Percentiles rank a stretch among this genome's conserved stretches.
Conservation (phyloP, 2,888 invertebrate genomes). For the Gandaritis pyraliata region DNA sequence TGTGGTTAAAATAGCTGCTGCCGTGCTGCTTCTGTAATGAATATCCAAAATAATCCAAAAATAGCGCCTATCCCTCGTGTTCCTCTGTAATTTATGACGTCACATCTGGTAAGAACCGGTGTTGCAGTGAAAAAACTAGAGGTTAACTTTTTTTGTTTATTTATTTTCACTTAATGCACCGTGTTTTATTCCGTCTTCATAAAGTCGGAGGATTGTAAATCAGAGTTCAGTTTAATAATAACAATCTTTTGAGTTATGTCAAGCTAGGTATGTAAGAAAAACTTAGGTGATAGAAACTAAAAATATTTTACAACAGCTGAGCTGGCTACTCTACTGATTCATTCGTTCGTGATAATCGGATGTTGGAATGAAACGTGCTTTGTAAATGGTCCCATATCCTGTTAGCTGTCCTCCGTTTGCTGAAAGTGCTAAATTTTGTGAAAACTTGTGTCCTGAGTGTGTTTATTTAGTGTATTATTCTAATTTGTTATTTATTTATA, state of each 20-base stretch:
- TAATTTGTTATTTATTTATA: conserved; percentile 79
- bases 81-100: conserved; percentile 55
- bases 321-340: conserved; percentile 15
- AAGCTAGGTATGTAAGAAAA: too few relatives aligned
- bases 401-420: conserved; percentile 80
- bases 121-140: background rate
- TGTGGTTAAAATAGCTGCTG: conserved; percentile 74
- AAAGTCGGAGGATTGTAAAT: too few relatives aligned
- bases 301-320: too few relatives aligned
- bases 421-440: conserved; percentile 76
- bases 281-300: too few relatives aligned
- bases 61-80: conserved; percentile 69
- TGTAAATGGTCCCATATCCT: conserved; percentile 83
- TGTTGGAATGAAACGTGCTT: conserved; percentile 69
- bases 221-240: too few relatives aligned
- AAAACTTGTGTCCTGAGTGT: conserved; percentile 71
- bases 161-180: background rate
- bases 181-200: background rate
- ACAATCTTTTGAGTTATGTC: too few relatives aligned
- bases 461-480: conserved; percentile 75
- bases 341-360: background rate
- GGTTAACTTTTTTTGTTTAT: background rate
- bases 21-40: conserved; percentile 64
- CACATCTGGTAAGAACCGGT: conserved; percentile 56
- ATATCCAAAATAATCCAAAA: conserved; percentile 76